Evolutionary conservation across 2,797 vertebrate species (phyloP).

Genomic region (Typhlichthys subterraneus): DNA sequence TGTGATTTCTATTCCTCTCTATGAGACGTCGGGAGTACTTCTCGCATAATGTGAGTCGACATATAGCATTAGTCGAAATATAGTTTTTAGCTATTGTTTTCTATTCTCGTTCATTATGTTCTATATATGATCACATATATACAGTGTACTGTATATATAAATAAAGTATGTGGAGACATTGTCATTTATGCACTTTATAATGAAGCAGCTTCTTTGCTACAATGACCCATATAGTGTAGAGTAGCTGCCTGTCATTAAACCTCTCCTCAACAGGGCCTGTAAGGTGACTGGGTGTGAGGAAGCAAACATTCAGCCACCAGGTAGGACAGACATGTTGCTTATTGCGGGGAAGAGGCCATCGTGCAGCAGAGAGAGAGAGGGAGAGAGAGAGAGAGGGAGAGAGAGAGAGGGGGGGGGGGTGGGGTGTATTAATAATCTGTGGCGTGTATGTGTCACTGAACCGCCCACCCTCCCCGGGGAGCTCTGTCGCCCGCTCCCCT

Average conservation of each 20-base stretch:
- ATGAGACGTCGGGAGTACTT: too few species aligned
- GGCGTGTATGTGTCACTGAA: slow-evolving; percentile 52
- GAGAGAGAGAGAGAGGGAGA: too few species aligned
- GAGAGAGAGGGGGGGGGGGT: neutral
- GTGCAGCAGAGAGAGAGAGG: slow-evolving; percentile 29
- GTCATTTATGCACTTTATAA: too few species aligned
- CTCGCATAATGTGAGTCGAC: too few species aligned
- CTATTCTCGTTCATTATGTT: too few species aligned
- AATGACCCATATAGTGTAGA: neutral
- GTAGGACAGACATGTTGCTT: slow-evolving; percentile 11
- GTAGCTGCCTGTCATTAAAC: neutral
- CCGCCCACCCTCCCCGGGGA: slow-evolving; percentile 51
- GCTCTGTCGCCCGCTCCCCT: slow-evolving; percentile 37
- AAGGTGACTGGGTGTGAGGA: neutral
- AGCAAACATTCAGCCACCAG: slow-evolving; percentile 19
- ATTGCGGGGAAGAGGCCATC: slow-evolving; percentile 29
- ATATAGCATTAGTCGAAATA: too few species aligned
- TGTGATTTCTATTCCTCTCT: too few species aligned
- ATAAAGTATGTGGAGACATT: too few species aligned
- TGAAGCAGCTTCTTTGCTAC: too few species aligned
- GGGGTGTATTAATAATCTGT: slow-evolving; percentile 45
- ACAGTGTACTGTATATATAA: too few species aligned
- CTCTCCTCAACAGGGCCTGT: neutral
- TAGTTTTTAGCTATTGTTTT: too few species aligned
- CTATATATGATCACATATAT: too few species aligned